phyloP scores from a whole-genome alignment of 1,140 invertebrate species.

The Hyposmocoma kahamanoa region DNA sequence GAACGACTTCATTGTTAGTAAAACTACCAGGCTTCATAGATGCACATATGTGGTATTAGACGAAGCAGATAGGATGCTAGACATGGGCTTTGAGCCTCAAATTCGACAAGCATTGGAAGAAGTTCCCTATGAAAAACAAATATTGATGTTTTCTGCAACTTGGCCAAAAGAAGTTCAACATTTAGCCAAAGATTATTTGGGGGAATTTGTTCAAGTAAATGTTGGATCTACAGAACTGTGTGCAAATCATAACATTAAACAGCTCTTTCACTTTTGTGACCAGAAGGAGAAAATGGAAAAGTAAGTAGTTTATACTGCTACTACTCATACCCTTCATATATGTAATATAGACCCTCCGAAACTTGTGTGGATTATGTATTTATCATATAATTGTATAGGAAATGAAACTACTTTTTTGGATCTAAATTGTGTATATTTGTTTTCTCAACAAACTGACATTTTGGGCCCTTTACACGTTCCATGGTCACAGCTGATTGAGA shows the following conservation, averaged over 20 bases:
- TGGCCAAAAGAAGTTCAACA: constrained; percentile 87
- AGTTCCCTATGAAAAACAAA: constrained; percentile 66
- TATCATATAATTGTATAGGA: too few relatives aligned
- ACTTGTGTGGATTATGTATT: too few relatives aligned
- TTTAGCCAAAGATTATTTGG: constrained; percentile 84
- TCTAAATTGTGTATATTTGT: too few relatives aligned
- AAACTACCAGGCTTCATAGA: constrained; percentile 88
- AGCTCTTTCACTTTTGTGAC: constrained; percentile 88
- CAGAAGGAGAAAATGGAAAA: constrained; percentile 80
- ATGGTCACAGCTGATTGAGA: too few relatives aligned
- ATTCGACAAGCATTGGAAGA: constrained; percentile 93
- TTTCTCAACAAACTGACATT: too few relatives aligned
- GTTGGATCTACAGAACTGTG: constrained; percentile 83
- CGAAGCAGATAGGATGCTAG: constrained; percentile 91
- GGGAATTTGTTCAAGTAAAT: constrained; percentile 84
- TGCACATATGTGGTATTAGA: constrained; percentile 82
- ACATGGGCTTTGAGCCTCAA: constrained; percentile 98
- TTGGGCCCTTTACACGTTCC: too few relatives aligned
- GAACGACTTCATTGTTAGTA: constrained; percentile 94
- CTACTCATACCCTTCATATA: too few relatives aligned
- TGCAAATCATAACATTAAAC: constrained; percentile 94
- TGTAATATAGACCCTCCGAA: too few relatives aligned
- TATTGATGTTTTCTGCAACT: constrained; percentile 82
- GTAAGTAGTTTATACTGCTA: too few relatives aligned
- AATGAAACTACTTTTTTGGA: too few relatives aligned